Evolutionary conservation across 2,797 vertebrate genomes (phyloP).

Genomic region (Momotus momota): DNA sequence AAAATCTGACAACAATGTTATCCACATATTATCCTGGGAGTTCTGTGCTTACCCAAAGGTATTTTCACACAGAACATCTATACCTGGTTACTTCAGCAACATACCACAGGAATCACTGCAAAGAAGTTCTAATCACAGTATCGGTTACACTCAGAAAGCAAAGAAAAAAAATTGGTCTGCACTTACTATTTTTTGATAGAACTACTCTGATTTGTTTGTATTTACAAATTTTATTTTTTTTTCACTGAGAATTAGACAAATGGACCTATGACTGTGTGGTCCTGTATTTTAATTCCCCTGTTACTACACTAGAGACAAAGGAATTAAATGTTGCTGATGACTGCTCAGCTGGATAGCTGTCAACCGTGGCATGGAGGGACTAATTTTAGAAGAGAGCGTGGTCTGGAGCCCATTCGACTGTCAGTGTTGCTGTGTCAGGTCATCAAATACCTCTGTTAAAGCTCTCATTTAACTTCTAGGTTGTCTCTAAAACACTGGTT

Average conservation of each 20-base stretch:
- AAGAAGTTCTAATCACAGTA: neutral
- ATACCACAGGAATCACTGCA: neutral
- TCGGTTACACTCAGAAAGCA: rapidly evolving
- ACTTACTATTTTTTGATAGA: neutral
- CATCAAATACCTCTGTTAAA: neutral
- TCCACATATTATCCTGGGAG: no score
- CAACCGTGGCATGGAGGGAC: neutral
- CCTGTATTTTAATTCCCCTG: neutral
- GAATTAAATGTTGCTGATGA: neutral
- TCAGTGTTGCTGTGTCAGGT: neutral
- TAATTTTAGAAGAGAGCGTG: neutral
- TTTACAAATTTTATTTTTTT: neutral
- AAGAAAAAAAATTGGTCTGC: neutral
- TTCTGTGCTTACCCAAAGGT: neutral
- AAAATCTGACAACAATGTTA: neutral
- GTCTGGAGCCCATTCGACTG: neutral
- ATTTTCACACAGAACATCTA: neutral
- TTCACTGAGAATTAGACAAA: neutral
- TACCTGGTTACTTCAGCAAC: neutral
- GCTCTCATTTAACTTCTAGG: neutral
- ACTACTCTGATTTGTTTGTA: neutral
- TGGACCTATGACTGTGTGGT: neutral
- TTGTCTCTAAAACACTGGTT: neutral
- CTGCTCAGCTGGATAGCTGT: neutral
- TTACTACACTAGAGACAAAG: neutral